Evolutionary conservation across 2,888 invertebrate genomes (phyloP).

Genomic region (Noctua janthe): DNA sequence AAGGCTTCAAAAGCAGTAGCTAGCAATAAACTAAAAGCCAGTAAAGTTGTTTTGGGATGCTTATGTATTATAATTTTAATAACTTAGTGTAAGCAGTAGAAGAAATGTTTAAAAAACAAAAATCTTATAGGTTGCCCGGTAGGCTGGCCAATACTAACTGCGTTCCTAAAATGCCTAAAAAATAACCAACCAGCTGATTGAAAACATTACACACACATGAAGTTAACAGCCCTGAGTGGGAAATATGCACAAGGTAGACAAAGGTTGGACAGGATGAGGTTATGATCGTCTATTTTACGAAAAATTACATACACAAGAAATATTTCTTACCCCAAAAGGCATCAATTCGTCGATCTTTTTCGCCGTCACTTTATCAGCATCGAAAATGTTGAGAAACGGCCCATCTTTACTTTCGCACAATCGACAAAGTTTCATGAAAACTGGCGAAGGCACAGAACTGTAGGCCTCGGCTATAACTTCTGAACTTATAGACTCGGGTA

Average conservation of each 20-base stretch:
- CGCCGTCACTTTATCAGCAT: conserved; percentile 82
- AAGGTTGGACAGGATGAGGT: neutral
- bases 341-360: conserved; percentile 86
- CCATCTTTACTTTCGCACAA: conserved; percentile 87
- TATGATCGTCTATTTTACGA: neutral
- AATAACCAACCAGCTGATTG: conserved; percentile 12
- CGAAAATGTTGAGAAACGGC: conserved; percentile 88
- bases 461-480: conserved; percentile 76
- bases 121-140: neutral
- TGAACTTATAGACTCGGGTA: conserved; percentile 54
- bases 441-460: conserved; percentile 71
- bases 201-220: conserved; percentile 7
- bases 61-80: neutral
- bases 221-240: neutral
- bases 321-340: conserved; percentile 84
- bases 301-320: conserved; percentile 3
- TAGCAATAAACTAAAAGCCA: neutral
- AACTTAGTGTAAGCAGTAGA: neutral
- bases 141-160: neutral
- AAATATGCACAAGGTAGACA: neutral
- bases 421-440: conserved; percentile 84
- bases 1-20: neutral
- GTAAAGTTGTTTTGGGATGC: neutral
- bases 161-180: neutral
- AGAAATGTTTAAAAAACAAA: neutral